phyloP scores from a whole-genome alignment of 2,797 vertebrate genomes.

The Phrynocephalus forsythii region DNA sequence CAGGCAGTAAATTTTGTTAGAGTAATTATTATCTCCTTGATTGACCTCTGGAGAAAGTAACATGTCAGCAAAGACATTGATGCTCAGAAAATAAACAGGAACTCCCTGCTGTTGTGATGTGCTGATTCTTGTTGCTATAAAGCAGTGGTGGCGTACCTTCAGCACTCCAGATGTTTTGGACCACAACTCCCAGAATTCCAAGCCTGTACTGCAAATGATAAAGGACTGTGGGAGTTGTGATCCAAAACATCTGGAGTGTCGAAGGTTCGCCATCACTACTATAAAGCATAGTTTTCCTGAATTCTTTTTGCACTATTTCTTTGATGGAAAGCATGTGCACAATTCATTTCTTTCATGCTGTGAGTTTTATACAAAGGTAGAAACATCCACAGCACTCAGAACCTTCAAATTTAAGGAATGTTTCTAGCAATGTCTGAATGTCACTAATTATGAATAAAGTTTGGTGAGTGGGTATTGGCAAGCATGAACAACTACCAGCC shows the following conservation, averaged over 20 bases:
- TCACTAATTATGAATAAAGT: neutral
- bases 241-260: too few species aligned
- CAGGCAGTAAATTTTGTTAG: neutral
- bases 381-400: neutral
- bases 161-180: too few species aligned
- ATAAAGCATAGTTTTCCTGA: neutral
- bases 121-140: neutral
- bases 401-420: neutral
- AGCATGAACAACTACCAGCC: neutral
- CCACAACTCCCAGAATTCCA: too few species aligned
- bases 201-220: too few species aligned
- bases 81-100: neutral
- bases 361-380: neutral
- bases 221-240: too few species aligned
- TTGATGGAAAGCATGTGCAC: neutral
- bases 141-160: too few species aligned
- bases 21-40: constrained; percentile 1
- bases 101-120: neutral
- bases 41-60: neutral
- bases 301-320: neutral
- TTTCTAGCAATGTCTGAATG: neutral
- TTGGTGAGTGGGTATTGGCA: neutral
- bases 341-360: neutral
- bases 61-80: constrained; percentile 3
- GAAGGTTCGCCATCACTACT: neutral